Evolutionary conservation across 1,140 invertebrate genomes (phyloP), one percentile per base, ranked within the genome.

Genomic region (Pseudomyrmex concolor): DNA sequence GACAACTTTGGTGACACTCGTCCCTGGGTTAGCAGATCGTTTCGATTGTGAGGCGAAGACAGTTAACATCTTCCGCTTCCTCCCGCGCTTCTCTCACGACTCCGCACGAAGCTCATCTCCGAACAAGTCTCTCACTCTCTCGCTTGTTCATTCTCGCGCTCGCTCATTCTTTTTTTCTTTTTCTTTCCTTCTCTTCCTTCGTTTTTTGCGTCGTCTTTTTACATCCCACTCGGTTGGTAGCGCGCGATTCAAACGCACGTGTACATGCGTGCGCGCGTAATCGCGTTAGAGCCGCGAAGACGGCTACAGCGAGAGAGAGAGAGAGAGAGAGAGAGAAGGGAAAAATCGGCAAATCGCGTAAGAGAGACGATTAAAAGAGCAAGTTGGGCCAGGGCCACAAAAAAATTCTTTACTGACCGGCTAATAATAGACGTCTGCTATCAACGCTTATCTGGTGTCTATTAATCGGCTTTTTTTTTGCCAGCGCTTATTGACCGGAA

Each of bases 1-100:
- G 17, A 64, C 78, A 22, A 43, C 15, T 51, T 25, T n/a, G 77
- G 51, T 71, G 60, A 76, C 76, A 78, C 81, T 68, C 86, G 86
- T 76, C 83, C 76, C 76, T 70, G 59, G 68, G 19, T 85, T 70
- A 70, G 72, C 83, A 55, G 25, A 43, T 50, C 59, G 59, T 64
- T 84, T 57, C 71, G 82, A 84, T 87, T 87, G 86, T 73, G 83
- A 88, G 54, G 43, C 12, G 19, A 59, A 59, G 22, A 55, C 51
- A 50, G 9, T 59, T 48, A 9, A 34, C 54, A 19, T 64, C 70
- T 83, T 86, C 84, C 71, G 71, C 13, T 57, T 71, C 60, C 43
- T 71, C 12, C 22, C 25, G 63, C 74, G 34, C n/a, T 34, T 7
- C 25, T 8, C 19, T 1, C 45, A 19, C 50, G 43, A 12, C 48